A percentile compares a stretch with the other conserved stretches of the same genome.
Conservation (phyloP, 2,888 invertebrate genomes). For the Orthosia gothica region DNA sequence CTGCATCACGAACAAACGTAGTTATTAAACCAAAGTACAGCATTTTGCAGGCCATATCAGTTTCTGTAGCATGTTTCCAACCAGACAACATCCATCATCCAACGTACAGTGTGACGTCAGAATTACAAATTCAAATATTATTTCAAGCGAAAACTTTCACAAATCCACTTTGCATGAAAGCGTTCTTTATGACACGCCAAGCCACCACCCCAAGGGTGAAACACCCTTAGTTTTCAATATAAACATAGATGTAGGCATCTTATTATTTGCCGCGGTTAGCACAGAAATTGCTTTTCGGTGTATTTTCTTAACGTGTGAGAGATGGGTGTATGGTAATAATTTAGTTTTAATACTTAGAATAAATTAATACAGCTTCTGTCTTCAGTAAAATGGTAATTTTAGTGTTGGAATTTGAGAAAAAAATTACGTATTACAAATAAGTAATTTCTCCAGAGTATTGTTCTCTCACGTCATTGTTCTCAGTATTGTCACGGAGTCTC, state of each 20-base stretch:
- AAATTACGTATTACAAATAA: too few species aligned
- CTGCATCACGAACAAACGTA: slow-evolving; percentile 37
- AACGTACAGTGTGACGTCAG: slow-evolving; percentile 78
- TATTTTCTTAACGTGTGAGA: slow-evolving; percentile 53
- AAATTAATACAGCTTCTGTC: neutral
- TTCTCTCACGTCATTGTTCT: neutral
- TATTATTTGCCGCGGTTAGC: slow-evolving; percentile 67
- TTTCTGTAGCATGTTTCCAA: slow-evolving; percentile 68
- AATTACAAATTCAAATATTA: slow-evolving; percentile 88
- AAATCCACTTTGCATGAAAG: slow-evolving; percentile 88
- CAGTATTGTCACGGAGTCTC: neutral
- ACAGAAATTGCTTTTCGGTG: slow-evolving; percentile 60
- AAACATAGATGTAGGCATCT: slow-evolving; percentile 69
- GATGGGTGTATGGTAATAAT: slow-evolving; percentile 22
- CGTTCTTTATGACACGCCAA: slow-evolving; percentile 82
- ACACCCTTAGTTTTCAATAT: slow-evolving; percentile 74
- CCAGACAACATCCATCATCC: slow-evolving; percentile 85
- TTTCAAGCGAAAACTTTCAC: slow-evolving; percentile 86
- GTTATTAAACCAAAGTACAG: slow-evolving; percentile 46
- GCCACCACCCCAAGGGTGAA: slow-evolving; percentile 71
- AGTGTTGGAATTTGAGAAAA: neutral
- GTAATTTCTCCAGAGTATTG: too few species aligned
- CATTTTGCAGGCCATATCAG: slow-evolving; percentile 63
- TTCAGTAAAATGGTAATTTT: neutral
- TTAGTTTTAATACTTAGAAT: slow-evolving; percentile 12